Percentiles rank a stretch among this genome's conserved stretches.
phyloP scores from a whole-genome alignment of 2,888 invertebrate species.

The Lapara coniferarum region DNA sequence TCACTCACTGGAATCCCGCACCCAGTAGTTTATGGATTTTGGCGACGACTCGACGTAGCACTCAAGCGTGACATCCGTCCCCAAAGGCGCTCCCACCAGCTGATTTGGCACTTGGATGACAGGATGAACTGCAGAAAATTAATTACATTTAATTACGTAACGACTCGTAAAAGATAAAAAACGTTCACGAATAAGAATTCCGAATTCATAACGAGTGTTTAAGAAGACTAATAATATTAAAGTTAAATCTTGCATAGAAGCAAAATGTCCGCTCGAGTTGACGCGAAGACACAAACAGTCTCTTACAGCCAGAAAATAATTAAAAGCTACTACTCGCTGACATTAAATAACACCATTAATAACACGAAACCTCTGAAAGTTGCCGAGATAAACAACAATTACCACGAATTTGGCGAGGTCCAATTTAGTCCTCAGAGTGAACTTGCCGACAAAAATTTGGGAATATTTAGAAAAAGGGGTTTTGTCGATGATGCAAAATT shows the following conservation, averaged over 20 bases:
- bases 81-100: conserved; percentile 93
- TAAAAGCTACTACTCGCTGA: conserved; percentile 70
- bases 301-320: conserved; percentile 69
- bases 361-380: conserved; percentile 70
- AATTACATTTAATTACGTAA: conserved; percentile 17
- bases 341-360: conserved; percentile 78
- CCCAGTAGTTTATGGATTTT: conserved; percentile 96
- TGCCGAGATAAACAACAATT: conserved; percentile 75
- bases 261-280: conserved; percentile 59
- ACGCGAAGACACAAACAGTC: conserved; percentile 59
- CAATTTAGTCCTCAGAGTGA: conserved; percentile 51
- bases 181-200: conserved; percentile 19
- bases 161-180: background rate
- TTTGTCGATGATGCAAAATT: background rate
- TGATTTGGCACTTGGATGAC: conserved; percentile 96
- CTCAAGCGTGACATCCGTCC: conserved; percentile 93
- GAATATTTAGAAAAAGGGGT: conserved; percentile 28
- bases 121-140: conserved; percentile 89
- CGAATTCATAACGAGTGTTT: conserved; percentile 35
- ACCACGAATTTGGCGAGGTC: conserved; percentile 57
- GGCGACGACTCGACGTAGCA: conserved; percentile 96
- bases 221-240: conserved; percentile 50
- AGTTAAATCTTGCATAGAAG: conserved; percentile 61
- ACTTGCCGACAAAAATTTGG: conserved; percentile 43
- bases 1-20: conserved; percentile 91